Evolutionary conservation across 2,888 invertebrate genomes (phyloP), one percentile per base, ranked within the genome.

Genomic region (Drosophila dives): DNA sequence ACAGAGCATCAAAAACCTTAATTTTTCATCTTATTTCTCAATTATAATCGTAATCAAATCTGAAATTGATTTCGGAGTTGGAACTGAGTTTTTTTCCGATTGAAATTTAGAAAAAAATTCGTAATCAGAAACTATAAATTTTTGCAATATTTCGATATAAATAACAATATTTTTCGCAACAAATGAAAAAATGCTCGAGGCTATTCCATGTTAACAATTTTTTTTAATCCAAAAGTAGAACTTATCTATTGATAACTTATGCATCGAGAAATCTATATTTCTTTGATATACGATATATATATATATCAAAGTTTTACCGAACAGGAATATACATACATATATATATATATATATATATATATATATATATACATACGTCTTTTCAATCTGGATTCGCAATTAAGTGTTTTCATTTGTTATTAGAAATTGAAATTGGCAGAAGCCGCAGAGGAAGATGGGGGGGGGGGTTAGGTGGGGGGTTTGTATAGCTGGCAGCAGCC

Each of bases 401-500:
- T 45, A 20, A 7, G 7, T 20, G 12, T 20, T 45, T 12, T 12
- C 20, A 32, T 20, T 8, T 15, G 20, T 2, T 20, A 51, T 51
- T 20, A 20, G 20, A 33, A 33, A 50, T n/a, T 11, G 33, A 20
- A 33, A 50, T n/a, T 11, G 29, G 10, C 17, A 38, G n/a, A 26
- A 34, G 10, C 6, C n/a, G 6, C 23, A 10, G 17, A 8, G 3
- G 20, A 7, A 7, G 7, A 15, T 20, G 45, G 45, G 12, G 12
- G 7, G 1, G 7, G 7, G 3, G 10, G 1, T n/a, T n/a, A n/a
- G n/a, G 1, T 4, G 2, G 7, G 38, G 7, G n/a, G 23, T 2
- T 0, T 6, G 11, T 20, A 20, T 12, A 11, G 20, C 20, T n/a
- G 40, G 36, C 42, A 53, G 48, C 63, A 53, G 64, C 45, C 55